Evolutionary conservation across 2,888 invertebrate species (phyloP).

Genomic region (Microplitis deprimator): DNA sequence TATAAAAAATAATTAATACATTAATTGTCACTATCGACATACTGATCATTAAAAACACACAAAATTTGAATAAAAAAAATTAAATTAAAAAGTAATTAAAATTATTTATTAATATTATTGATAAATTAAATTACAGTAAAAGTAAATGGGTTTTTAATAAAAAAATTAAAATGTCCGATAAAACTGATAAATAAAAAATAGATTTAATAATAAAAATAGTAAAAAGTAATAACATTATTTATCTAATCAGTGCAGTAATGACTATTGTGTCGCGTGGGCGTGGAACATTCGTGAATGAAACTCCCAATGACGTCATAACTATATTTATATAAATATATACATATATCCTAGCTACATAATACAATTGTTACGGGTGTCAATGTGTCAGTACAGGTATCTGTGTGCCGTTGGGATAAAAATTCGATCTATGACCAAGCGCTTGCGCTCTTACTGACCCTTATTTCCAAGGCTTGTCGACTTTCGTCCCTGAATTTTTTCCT

Average conservation of each 20-base stretch:
- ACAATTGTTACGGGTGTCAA: slow-evolving; percentile 7
- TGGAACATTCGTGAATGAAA: slow-evolving; percentile 36
- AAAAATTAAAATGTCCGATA: background rate
- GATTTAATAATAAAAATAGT: background rate
- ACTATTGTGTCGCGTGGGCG: slow-evolving; percentile 27
- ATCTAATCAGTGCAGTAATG: background rate
- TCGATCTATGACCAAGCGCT: slow-evolving; percentile 63
- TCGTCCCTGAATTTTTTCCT: slow-evolving; percentile 37
- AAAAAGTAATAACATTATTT: no score
- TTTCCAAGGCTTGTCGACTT: background rate
- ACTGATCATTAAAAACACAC: no score
- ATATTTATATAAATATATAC: background rate
- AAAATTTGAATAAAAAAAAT: no score
- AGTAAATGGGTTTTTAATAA: no score
- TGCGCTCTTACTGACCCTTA: slow-evolving; percentile 55
- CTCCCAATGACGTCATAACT: background rate
- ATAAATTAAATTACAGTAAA: no score
- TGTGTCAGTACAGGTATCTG: slow-evolving; percentile 16
- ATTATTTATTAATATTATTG: no score
- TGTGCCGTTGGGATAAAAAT: slow-evolving; percentile 36
- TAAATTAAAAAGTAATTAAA: no score
- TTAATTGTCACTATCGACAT: no score
- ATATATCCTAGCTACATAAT: background rate
- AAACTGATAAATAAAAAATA: background rate
- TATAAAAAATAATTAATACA: no score